phyloP scores from a whole-genome alignment of 2,888 invertebrate species.

The Caenorhabditis becei region DNA sequence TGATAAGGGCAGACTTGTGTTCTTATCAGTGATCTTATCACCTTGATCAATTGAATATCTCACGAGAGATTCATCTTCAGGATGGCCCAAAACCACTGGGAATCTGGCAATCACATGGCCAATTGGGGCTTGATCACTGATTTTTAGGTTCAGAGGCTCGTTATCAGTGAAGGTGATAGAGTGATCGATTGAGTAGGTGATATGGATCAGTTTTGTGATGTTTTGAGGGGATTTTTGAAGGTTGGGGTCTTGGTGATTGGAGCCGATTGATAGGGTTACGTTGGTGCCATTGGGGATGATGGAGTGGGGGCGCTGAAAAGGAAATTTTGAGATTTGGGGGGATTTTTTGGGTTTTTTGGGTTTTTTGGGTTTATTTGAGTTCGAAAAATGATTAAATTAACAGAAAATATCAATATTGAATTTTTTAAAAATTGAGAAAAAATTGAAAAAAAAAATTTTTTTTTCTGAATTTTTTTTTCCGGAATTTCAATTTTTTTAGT shows the following conservation, averaged over 20 bases:
- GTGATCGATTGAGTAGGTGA: conserved; percentile 6
- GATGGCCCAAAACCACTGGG: conserved; percentile 12
- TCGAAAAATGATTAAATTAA: too few relatives aligned
- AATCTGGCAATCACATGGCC: conserved; percentile 39
- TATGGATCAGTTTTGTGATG: conserved; percentile 1
- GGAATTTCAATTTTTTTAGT: too few relatives aligned
- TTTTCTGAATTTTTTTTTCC: too few relatives aligned
- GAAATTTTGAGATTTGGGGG: too few relatives aligned
- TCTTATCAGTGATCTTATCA: too few relatives aligned
- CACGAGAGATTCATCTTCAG: conserved; percentile 25
- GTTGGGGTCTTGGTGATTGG: too few relatives aligned
- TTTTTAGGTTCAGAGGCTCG: conserved; percentile 11
- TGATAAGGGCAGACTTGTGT: conserved; percentile 62
- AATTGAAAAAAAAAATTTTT: too few relatives aligned
- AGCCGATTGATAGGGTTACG: conserved; percentile 36
- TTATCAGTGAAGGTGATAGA: conserved; percentile 9
- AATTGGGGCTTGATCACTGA: conserved; percentile 55
- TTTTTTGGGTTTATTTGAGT: too few relatives aligned
- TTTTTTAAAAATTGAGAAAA: too few relatives aligned
- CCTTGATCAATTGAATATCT: conserved; percentile 30
- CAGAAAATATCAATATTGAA: too few relatives aligned
- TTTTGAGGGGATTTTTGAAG: not conserved
- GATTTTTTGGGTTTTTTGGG: too few relatives aligned
- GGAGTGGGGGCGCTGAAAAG: not conserved
- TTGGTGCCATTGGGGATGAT: conserved; percentile 30